A percentile compares a stretch with the other conserved stretches of the same genome.
Conservation (phyloP, 2,888 invertebrate species). For the Axea sp. region DNA sequence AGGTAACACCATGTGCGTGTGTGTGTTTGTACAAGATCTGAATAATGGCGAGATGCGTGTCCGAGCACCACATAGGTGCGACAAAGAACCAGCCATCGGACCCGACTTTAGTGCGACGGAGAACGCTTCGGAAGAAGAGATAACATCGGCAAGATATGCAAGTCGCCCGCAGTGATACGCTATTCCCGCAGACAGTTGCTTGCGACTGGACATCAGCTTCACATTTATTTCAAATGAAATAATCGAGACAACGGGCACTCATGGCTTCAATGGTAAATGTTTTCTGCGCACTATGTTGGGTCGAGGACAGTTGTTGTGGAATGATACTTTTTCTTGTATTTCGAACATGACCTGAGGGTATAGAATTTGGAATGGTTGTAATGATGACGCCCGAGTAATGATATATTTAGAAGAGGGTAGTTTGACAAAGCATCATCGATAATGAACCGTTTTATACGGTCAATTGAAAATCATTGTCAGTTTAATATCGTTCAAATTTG, state of each 20-base stretch:
- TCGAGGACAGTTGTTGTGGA: conserved; percentile 2
- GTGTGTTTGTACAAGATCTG: conserved; percentile 65
- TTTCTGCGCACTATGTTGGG: conserved; percentile 30
- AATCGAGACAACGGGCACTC: conserved; percentile 34
- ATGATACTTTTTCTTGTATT: conserved; percentile 3
- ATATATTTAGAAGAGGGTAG: not conserved
- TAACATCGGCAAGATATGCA: conserved; percentile 68
- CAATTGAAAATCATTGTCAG: too few species aligned
- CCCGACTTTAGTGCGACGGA: not conserved
- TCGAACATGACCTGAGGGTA: not conserved
- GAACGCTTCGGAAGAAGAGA: conserved; percentile 50
- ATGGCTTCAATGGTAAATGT: conserved; percentile 26
- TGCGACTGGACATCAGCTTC: conserved; percentile 57
- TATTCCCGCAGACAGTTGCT: conserved; percentile 57
- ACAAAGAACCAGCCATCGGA: conserved; percentile 1
- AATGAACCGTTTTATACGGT: not conserved
- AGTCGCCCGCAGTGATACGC: conserved; percentile 68
- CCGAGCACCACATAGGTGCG: conserved; percentile 66
- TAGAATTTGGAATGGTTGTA: not conserved
- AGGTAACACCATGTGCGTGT: conserved; percentile 54
- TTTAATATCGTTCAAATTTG: too few species aligned
- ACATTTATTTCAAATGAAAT: conserved; percentile 55
- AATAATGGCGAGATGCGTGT: conserved; percentile 76
- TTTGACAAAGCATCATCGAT: not conserved
- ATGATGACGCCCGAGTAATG: too few species aligned